Evolutionary conservation across 64 coral and sea anemone species (phyloP), one percentile per base, ranked within the genome.

Genomic region (Hydrozoanthus tunicans): DNA sequence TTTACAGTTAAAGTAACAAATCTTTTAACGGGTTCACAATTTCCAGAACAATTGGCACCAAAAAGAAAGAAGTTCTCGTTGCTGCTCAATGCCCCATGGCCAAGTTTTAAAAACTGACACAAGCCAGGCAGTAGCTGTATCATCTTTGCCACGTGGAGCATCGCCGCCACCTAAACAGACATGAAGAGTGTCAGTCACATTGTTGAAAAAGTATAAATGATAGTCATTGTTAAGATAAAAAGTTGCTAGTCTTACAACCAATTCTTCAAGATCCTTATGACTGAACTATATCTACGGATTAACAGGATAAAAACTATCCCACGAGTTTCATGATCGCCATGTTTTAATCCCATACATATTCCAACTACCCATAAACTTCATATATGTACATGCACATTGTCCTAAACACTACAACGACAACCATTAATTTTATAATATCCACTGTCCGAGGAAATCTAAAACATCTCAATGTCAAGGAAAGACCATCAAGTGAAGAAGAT

Each of bases 131-230:
- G 65, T 81, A 13, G 92, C 92, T 81, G 13, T 75, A 11, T 93
- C 77, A 68, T 93, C 69, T 58, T 93, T 93, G 6, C 85, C 66
- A 78, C 89, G 82, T n/a, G 92, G 92, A 69, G 77, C 89, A 12
- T 85, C 66, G 54, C 82, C 85, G 27, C 92, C 92, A 72, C 86
- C 92, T 56, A 93, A 51, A 56, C 83, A 83, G 56, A 89, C 20
- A 3, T 51, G 17, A 70, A 93, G 89, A 15, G 84, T 93, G 56
- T 78, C 76, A 62, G 78, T 57, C 59, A 59, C 58, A 51, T 93
- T 68, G 7, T 77, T 55, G 89, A 89, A 93, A 73, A 32, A 83
- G 65, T 89, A 55, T 86, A 32, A 8, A 89, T 63, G 14, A 73
- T 66, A 75, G 53, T 57, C 1, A 66, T 92, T 64, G 20, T 73